These are phyloP conservation scores for Nymphicus hollandicus DNA, from an alignment of 2,113 vertebrate species.

Conservation along the genomic window DNA sequence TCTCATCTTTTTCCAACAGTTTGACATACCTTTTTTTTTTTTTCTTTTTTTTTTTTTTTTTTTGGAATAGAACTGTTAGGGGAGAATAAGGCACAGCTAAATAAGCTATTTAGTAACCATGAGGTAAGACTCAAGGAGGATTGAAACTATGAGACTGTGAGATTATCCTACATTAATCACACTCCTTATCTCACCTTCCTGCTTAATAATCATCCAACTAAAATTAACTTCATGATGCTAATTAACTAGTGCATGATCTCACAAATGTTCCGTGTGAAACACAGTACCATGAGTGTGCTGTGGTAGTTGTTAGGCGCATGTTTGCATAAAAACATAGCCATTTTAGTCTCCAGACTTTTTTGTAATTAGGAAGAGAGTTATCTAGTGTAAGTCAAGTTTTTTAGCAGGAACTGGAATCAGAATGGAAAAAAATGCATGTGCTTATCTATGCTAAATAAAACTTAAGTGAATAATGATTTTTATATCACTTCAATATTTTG, in stretches of 20 bases:
- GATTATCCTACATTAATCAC: background rate
- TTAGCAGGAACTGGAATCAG: background rate
- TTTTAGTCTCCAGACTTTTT: background rate
- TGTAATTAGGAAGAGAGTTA: background rate
- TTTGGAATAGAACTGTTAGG: slow-evolving; percentile 22
- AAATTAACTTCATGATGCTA: slow-evolving; percentile 44
- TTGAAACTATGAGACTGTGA: slow-evolving; percentile 19
- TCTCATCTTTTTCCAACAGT: slow-evolving; percentile 51
- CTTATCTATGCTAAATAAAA: background rate
- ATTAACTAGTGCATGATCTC: background rate
- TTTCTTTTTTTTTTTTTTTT: background rate
- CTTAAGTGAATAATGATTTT: background rate
- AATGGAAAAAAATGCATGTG: background rate
- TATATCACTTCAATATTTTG: background rate
- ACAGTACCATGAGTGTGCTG: background rate
- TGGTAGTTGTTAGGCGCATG: background rate
- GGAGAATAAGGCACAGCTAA: slow-evolving; percentile 56
- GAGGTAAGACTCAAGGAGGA: slow-evolving; percentile 39
- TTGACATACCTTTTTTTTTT: background rate
- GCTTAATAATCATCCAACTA: slow-evolving; percentile 52
- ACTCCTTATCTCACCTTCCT: slow-evolving; percentile 42
- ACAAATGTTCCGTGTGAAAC: background rate
- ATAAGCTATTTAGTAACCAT: slow-evolving; percentile 59
- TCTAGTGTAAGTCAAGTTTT: background rate
- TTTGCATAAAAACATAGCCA: background rate